phyloP scores from a whole-genome alignment of 53 echinoderm and acorn worm species.

The Echinarachnius parma region DNA sequence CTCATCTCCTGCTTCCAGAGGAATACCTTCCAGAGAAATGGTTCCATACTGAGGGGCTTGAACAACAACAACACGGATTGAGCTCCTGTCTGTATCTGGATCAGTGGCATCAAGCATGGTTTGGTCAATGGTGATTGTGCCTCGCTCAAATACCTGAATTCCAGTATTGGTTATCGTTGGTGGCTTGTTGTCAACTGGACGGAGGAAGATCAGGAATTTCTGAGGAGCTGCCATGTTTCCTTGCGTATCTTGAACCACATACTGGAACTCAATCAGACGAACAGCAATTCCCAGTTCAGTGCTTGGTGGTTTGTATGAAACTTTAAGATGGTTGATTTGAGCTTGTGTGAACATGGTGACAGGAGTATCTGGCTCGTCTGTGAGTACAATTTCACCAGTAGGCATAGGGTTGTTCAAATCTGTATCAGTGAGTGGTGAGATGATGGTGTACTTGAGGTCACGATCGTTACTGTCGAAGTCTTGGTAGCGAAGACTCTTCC shows the following conservation, averaged over 20 bases:
- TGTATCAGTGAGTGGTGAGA: slow-evolving; percentile 64
- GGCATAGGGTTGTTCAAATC: slow-evolving; percentile 71
- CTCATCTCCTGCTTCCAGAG: slow-evolving; percentile 65
- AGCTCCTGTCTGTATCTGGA: slow-evolving; percentile 64
- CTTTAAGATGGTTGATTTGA: slow-evolving; percentile 88
- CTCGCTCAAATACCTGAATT: slow-evolving; percentile 70
- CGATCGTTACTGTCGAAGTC: slow-evolving; percentile 91
- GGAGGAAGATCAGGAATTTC: slow-evolving; percentile 65
- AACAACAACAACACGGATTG: slow-evolving; percentile 60
- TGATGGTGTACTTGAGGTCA: slow-evolving; percentile 83
- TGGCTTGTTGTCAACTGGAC: slow-evolving; percentile 94
- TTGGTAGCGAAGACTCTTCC: slow-evolving; percentile 68
- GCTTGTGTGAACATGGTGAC: slow-evolving; percentile 80
- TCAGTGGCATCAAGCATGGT: slow-evolving; percentile 84
- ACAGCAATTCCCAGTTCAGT: slow-evolving; percentile 87
- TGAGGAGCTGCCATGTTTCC: slow-evolving; percentile 78
- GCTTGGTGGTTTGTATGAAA: slow-evolving; percentile 91
- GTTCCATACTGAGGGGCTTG: slow-evolving; percentile 55
- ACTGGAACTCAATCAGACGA: slow-evolving; percentile 74
- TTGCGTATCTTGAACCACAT: slow-evolving; percentile 77
- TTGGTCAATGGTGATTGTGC: slow-evolving; percentile 50
- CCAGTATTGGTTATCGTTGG: slow-evolving; percentile 92
- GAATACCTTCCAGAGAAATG: slow-evolving; percentile 51
- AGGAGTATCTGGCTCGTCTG: slow-evolving; percentile 70
- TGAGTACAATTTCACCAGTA: slow-evolving; percentile 82